Evolutionary conservation across 2,888 invertebrate genomes (phyloP).

Genomic region (Ctenicera cuprea): DNA sequence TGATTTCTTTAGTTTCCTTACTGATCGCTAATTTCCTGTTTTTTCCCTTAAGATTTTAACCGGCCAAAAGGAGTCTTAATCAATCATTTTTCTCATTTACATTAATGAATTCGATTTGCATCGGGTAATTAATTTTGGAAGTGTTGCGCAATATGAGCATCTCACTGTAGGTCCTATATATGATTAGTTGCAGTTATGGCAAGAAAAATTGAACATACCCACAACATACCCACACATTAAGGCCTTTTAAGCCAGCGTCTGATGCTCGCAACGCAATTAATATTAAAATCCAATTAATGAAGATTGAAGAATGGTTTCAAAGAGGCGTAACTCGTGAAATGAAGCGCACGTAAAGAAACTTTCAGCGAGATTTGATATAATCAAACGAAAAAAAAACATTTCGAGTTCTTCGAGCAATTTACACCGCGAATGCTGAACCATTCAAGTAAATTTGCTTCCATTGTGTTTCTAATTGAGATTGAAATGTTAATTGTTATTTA

Average conservation of each 20-base stretch:
- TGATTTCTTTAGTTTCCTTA: not conserved
- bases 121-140: not conserved
- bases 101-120: not conserved
- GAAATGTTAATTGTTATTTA: conserved; percentile 42
- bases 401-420: too few relatives aligned
- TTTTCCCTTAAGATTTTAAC: not conserved
- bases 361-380: too few relatives aligned
- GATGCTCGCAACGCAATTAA: conserved; percentile 1
- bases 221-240: not conserved
- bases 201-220: not conserved
- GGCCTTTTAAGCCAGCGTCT: not conserved
- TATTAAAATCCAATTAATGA: conserved; percentile 12
- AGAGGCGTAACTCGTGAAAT: too few relatives aligned
- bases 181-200: not conserved
- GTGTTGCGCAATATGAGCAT: not conserved
- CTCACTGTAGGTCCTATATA: not conserved
- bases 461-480: conserved; percentile 36
- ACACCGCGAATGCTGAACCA: not conserved
- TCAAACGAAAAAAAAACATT: not conserved
- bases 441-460: conserved; percentile 6
- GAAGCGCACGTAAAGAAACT: too few relatives aligned
- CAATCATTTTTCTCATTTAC: not conserved
- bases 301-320: not conserved
- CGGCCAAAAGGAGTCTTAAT: not conserved
- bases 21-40: not conserved